Percentiles rank a stretch among this genome's conserved stretches.
phyloP scores from a whole-genome alignment of 2,888 invertebrate species.

The Clitarchus hookeri region DNA sequence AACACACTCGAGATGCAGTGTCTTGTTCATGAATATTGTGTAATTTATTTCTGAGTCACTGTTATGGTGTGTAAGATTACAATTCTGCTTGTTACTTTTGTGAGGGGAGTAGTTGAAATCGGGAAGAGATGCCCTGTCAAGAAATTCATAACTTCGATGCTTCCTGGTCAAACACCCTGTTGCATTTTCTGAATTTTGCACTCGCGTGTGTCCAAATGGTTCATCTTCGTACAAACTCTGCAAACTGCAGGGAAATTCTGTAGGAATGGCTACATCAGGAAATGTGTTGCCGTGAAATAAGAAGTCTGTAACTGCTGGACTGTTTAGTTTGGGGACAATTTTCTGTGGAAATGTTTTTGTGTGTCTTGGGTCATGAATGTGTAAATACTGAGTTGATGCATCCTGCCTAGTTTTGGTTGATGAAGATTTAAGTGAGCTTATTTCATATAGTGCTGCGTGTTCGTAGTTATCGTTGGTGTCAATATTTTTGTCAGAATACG shows the following conservation, averaged over 20 bases:
- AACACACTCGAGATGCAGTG: not conserved
- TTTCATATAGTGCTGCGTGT: not conserved
- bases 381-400: not conserved
- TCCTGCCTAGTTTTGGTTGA: not conserved
- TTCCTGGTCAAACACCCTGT: not conserved
- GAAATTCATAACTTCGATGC: not conserved
- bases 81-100: not conserved
- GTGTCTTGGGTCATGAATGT: not conserved
- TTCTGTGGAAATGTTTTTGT: not conserved
- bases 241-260: not conserved
- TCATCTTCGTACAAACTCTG: not conserved
- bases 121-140: not conserved
- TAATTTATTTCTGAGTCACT: not conserved
- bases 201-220: not conserved
- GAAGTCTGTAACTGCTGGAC: not conserved
- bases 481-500: conserved; percentile 1
- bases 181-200: not conserved
- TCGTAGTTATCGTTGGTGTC: not conserved
- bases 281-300: no score
- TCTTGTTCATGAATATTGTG: not conserved
- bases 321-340: not conserved
- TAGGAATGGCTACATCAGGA: not conserved
- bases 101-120: not conserved
- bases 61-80: not conserved
- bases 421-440: not conserved